Evolutionary conservation across 1,140 invertebrate species (phyloP).

Genomic region (Thalassaphorura encarpata): DNA sequence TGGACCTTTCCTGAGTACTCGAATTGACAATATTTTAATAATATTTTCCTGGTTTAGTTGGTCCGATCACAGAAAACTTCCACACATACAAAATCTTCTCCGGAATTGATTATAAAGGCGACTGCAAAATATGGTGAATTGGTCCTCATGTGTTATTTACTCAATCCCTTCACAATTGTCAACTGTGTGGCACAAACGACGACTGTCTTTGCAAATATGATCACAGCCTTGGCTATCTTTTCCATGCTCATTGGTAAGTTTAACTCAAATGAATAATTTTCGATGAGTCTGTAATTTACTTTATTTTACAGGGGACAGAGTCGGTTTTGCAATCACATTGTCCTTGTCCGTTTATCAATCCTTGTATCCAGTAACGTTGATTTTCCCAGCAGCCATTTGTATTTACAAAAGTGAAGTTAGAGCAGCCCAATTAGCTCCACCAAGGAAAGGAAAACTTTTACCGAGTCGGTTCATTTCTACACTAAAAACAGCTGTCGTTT

Average conservation of each 20-base stretch:
- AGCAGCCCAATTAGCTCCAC: constrained; percentile 29
- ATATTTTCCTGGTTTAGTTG: constrained; percentile 26
- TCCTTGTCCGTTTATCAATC: constrained; percentile 69
- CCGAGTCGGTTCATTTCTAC: constrained; percentile 28
- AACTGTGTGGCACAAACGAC: constrained; percentile 87
- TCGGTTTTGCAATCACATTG: constrained; percentile 52
- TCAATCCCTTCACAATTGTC: constrained; percentile 84
- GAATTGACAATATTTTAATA: constrained; percentile 6
- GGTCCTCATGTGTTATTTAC: constrained; percentile 70
- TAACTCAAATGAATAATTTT: not conserved
- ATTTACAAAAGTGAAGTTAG: constrained; percentile 37
- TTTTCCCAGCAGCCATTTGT: constrained; percentile 62
- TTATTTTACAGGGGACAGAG: constrained; percentile 38
- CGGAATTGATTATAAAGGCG: constrained; percentile 49
- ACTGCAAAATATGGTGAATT: constrained; percentile 49
- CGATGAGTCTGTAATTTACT: not conserved
- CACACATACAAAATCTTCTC: constrained; percentile 16
- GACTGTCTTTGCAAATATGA: constrained; percentile 77
- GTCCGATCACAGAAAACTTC: constrained; percentile 21
- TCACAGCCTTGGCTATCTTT: constrained; percentile 58
- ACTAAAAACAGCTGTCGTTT: constrained; percentile 28
- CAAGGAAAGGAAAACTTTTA: constrained; percentile 24
- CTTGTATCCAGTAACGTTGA: constrained; percentile 72
- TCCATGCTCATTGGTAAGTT: constrained; percentile 53
- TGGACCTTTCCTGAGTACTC: not conserved